Base-by-base conservation (phyloP, 1,140 invertebrate species). In the Pristionchus pacificus region DNA sequence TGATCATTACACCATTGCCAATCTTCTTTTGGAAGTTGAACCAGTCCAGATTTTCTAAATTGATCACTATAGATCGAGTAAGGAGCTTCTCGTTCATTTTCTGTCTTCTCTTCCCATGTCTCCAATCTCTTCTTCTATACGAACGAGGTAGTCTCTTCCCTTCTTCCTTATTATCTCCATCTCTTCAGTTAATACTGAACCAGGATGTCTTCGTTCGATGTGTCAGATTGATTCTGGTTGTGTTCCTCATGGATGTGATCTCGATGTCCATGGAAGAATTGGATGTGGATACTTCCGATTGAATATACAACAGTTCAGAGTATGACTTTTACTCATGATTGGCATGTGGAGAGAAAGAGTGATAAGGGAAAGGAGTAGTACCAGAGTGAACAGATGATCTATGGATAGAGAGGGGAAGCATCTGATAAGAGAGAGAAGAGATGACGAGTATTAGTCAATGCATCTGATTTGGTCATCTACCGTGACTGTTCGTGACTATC, bases 271-370 rank as follows among this genome's bases (percentile, higher is more conserved):
- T 62, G 81, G 78, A 49, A 67, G 81, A 15, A 49, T 83, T 59
- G 81, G 81, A 28, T 83, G 81, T 68, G 81, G 81, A n/a, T 83
- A 75, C 57, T 83, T 83, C 68, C 60, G 82, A 24, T 75, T 83
- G 75, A 83, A 83, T 69, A 83, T 83, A 27, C 81, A 79, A 72
- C 81, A 83, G 65, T 82, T 79, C 65, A 81, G 79, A 75, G 79
- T 81, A 64, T 32, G 65, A 2, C 38, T 49, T 49, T 19, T 19
- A 49, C 38, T 49, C 38, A 49, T 49, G n/a, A n/a, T n/a, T n/a
- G n/a, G n/a, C n/a, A n/a, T n/a, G n/a, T n/a, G n/a, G n/a, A n/a
- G n/a, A n/a, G n/a, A n/a, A n/a, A n/a, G n/a, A n/a, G n/a, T n/a
- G n/a, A n/a, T n/a, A n/a, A n/a, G n/a, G n/a, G n/a, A n/a, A n/a